Base-by-base conservation (phyloP, 2,888 invertebrate genomes). In the Cacoxenus indagator region DNA sequence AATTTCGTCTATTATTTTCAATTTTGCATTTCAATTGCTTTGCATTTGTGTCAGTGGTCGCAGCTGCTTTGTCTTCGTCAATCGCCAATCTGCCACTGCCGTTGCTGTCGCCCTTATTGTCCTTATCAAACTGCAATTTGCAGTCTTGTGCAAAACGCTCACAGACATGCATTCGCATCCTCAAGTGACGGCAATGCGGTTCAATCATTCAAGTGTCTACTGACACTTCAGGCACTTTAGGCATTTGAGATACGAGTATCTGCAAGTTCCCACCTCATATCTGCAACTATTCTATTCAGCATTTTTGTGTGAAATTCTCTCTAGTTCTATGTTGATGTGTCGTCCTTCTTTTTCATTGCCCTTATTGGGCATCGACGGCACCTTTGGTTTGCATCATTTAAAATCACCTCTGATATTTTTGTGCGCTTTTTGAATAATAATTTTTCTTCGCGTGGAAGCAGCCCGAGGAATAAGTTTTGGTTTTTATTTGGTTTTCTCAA, bases 1-100 rank as follows among this genome's bases (percentile, higher is more conserved):
- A 51, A 51, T 51, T 51, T 51, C 19, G 17, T 17, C 51, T 51
- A 51, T 51, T 51, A 51, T 51, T 19, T 51, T 51, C 51, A 51
- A 51, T 51, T 51, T 51, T 51, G 51, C 51, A 51, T 51, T 51
- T 51, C 19, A 51, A 51, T 51, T 51, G 51, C 27, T n/a, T n/a
- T 55, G 55, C 55, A 55, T 55, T 55, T 55, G 27, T 27, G 27
- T 55, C 55, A 55, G 26, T 55, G 27, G 48, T 26, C 27, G 27
- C 24, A 26, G 55, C 24, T 55, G 55, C 27, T 27, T 14, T 27
- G 11, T 3, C 26, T 27, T 24, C 26, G n/a, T 22, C 51, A 51
- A 43, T 43, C n/a, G 45, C 45, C 11, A 43, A 43, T 11, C 45
- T n/a, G 45, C 45, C n/a, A n/a, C 45, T 43, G 11, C 22, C 22